These are phyloP conservation scores for Tetragonisca angustula DNA, from an alignment of 2,888 invertebrate genomes.

Conservation along the genomic window DNA sequence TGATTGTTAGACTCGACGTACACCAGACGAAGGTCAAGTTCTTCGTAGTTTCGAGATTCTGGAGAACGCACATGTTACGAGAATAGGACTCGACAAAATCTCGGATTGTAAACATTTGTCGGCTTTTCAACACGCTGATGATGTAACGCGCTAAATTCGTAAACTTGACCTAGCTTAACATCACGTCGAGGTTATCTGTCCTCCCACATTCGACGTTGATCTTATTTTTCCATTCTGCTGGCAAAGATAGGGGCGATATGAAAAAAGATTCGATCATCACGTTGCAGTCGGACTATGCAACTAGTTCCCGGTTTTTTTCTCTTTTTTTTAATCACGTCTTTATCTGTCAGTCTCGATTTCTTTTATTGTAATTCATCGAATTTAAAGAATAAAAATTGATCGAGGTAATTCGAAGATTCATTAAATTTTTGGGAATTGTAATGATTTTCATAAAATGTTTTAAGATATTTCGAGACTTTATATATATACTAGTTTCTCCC, in stretches of 20 bases:
- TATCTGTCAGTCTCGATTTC: too few species aligned
- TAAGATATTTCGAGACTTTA: too few species aligned
- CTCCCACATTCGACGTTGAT: conserved; percentile 16
- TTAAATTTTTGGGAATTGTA: too few species aligned
- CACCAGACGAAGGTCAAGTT: not conserved
- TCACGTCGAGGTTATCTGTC: conserved; percentile 39
- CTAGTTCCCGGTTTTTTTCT: too few species aligned
- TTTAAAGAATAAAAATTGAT: too few species aligned
- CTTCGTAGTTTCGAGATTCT: not conserved
- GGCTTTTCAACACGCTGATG: conserved; percentile 29
- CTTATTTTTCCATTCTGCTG: not conserved
- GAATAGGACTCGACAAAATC: not conserved
- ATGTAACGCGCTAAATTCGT: conserved; percentile 75
- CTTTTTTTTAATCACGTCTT: too few species aligned
- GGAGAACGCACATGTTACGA: not conserved
- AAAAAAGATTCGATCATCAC: not conserved
- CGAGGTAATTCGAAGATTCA: too few species aligned
- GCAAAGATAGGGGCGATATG: not conserved
- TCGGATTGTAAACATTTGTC: not conserved
- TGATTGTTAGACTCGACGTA: too few species aligned
- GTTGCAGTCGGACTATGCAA: too few species aligned
- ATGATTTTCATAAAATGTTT: too few species aligned
- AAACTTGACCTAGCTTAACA: conserved; percentile 74
- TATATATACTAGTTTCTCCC: too few species aligned
- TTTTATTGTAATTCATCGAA: too few species aligned